Evolutionary conservation across 1,140 invertebrate genomes (phyloP).

Genomic region (Daktulosphaira vitifoliae): DNA sequence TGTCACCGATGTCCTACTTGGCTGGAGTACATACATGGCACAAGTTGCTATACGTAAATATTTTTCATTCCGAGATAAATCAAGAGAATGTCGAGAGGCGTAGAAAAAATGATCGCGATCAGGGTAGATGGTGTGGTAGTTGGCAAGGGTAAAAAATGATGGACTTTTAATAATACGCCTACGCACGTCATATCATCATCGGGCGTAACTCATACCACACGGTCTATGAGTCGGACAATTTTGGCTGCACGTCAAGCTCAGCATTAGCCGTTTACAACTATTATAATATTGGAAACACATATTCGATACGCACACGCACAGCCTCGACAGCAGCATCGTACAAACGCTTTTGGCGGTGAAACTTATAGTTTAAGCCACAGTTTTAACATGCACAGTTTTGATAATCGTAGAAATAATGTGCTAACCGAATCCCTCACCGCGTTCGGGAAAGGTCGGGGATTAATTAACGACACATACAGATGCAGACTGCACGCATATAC

Average conservation of each 20-base stretch:
- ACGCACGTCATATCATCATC: not conserved
- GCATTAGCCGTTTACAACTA: not conserved
- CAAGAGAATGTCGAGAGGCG: too few relatives aligned
- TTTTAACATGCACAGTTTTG: slow-evolving; percentile 23
- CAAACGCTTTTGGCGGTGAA: not conserved
- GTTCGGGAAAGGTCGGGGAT: not conserved
- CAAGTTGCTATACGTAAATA: too few relatives aligned
- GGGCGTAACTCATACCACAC: too few relatives aligned
- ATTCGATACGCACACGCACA: not conserved
- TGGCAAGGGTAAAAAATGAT: too few relatives aligned
- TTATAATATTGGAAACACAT: not conserved
- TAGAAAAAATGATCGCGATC: too few relatives aligned
- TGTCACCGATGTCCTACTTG: too few relatives aligned
- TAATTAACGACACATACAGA: slow-evolving; percentile 6
- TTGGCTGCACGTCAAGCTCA: slow-evolving; percentile 13
- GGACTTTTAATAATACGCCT: not conserved
- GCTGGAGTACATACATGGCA: too few relatives aligned
- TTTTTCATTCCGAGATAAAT: too few relatives aligned
- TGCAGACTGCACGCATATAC: not conserved
- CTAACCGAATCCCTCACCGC: not conserved
- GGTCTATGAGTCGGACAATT: too few relatives aligned
- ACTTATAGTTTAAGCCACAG: slow-evolving; percentile 15
- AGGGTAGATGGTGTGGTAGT: not conserved
- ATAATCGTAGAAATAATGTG: slow-evolving; percentile 15
- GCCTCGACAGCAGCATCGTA: not conserved